Evolutionary conservation across 2,888 invertebrate genomes (phyloP), one percentile per base, ranked within the genome.

Genomic region (Brachyptera risi): DNA sequence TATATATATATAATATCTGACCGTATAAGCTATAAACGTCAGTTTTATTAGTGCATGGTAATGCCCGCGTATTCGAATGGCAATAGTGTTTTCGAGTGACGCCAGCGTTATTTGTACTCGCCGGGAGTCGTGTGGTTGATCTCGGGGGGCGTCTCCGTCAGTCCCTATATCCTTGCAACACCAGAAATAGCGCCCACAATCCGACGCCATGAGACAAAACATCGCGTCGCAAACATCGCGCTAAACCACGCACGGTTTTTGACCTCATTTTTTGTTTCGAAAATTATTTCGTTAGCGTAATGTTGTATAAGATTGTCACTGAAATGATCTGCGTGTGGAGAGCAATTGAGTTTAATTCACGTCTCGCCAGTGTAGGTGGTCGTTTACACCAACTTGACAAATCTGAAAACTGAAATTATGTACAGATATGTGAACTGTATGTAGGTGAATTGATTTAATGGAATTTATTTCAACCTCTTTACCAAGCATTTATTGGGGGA

Each of bases 51-150:
- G 42, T 42, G 2, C 19, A 5, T 11, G 35, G 35, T 11, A 11
- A 31, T 31, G 35, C 35, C 7, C 35, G 7, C 35, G 35, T 31
- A 17, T 21, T 17, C 4, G n/a, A 21, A 42, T 42, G 19, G 42
- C 42, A 19, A 42, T n/a, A n/a, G n/a, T n/a, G n/a, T n/a, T n/a
- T 21, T 17, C 42, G 19, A 42, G 19, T 42, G 42, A 42, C 42
- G 42, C 42, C 42, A 42, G 42, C 42, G 42, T 2, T 42, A 42
- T 42, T 42, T 42, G 42, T 42, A 19, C 42, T 17, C 42, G 42
- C 19, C 42, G 19, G 42, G 42, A 42, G 42, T 7, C 42, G 17
- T 9, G 42, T 9, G 42, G 19, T 42, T n/a, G 19, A n/a, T 11
- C 7, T 7, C 42, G 42, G 42, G 42, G 19, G 42, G 17, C 42